Evolutionary conservation across 2,797 vertebrate genomes (phyloP).

Genomic region (Poecilia gillii): DNA sequence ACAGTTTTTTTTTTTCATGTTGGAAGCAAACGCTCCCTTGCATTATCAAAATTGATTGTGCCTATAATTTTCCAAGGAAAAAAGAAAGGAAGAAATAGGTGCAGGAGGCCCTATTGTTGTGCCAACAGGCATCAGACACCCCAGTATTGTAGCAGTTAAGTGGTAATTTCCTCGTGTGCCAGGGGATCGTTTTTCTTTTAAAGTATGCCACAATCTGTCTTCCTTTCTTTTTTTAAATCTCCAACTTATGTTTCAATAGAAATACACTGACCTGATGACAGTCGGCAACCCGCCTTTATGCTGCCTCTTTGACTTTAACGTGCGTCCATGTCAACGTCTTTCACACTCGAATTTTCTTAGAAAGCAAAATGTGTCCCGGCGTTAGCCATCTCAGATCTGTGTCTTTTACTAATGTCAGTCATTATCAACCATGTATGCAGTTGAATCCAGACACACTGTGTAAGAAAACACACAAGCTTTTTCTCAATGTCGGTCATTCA

Average conservation of each 20-base stretch:
- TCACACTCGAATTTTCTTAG: background rate
- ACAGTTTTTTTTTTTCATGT: slow-evolving; percentile 68
- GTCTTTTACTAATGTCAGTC: background rate
- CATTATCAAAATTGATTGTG: slow-evolving; percentile 75
- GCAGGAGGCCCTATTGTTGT: slow-evolving; percentile 54
- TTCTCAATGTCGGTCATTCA: background rate
- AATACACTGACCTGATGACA: slow-evolving; percentile 24
- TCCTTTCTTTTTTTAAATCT: slow-evolving; percentile 13
- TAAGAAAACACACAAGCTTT: background rate
- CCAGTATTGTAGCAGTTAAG: slow-evolving; percentile 65
- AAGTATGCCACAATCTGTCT: slow-evolving; percentile 31
- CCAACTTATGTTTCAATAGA: slow-evolving; percentile 6
- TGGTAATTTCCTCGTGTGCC: slow-evolving; percentile 60
- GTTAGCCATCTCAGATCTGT: background rate
- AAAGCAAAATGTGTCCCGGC: background rate
- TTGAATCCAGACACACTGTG: background rate
- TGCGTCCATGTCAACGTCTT: background rate
- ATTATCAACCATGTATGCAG: background rate
- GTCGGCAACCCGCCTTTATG: slow-evolving; percentile 21
- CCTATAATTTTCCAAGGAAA: slow-evolving; percentile 63
- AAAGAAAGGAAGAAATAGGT: slow-evolving; percentile 55
- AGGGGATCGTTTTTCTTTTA: slow-evolving; percentile 21
- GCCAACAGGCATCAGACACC: slow-evolving; percentile 51
- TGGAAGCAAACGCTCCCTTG: slow-evolving; percentile 57
- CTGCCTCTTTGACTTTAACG: background rate